A percentile compares a stretch with the other conserved stretches of the same genome.
These are phyloP conservation scores for Gorilla gorilla DNA, from an alignment of 2,113 vertebrate species.

Conservation along the genomic window DNA sequence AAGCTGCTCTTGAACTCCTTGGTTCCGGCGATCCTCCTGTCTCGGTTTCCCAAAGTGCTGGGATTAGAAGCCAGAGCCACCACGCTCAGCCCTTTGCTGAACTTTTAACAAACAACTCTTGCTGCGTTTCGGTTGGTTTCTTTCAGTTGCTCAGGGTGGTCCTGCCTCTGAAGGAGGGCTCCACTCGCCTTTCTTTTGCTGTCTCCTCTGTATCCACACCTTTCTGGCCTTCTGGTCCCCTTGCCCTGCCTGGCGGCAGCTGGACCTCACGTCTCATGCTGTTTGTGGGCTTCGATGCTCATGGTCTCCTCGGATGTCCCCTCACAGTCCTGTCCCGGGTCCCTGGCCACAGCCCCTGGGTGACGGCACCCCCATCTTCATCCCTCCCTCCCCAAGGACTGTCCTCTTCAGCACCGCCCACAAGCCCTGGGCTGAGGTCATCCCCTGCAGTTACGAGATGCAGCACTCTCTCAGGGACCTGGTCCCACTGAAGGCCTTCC, in stretches of 20 bases:
- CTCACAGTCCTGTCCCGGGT: not conserved
- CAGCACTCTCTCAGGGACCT: slow-evolving; percentile 82
- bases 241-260: rapidly evolving
- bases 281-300: not conserved
- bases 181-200: rapidly evolving
- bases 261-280: rapidly evolving
- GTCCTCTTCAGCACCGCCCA: slow-evolving; percentile 80
- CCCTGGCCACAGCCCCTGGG: not conserved
- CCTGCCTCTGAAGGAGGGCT: not conserved
- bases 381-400: slow-evolving; percentile 52
- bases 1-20: too few species aligned
- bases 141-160: rapidly evolving
- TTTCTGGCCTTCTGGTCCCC: not conserved
- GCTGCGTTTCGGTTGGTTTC: rapidly evolving
- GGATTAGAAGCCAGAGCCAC: too few species aligned
- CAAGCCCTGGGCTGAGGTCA: slow-evolving; percentile 84
- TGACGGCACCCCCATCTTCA: rapidly evolving
- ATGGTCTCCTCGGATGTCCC: not conserved
- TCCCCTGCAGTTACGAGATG: slow-evolving; percentile 83
- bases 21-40: too few species aligned
- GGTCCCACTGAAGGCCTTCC: slow-evolving; percentile 86
- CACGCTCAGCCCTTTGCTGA: not conserved
- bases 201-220: not conserved
- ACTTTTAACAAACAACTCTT: too few species aligned
- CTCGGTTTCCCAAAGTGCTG: too few species aligned